Evolutionary conservation across 1,140 invertebrate genomes (phyloP).

Genomic region (Drosophila pseudoobscura): DNA sequence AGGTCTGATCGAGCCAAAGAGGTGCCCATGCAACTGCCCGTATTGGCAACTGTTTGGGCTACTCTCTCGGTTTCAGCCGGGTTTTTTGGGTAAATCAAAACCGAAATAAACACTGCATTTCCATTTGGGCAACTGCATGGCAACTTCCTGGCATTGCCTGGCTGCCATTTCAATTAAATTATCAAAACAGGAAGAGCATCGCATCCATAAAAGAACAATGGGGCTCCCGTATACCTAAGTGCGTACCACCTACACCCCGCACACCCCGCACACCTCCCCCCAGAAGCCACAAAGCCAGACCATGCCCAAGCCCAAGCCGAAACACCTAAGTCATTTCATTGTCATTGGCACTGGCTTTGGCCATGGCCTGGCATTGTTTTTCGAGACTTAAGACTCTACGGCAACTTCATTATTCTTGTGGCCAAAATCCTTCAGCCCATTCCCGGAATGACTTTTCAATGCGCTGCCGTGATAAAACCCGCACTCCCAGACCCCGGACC

Average conservation of each 20-base stretch:
- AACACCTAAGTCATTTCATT: conserved; percentile 66
- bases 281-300: conserved; percentile 9
- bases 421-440: conserved; percentile 42
- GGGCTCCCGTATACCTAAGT: conserved; percentile 56
- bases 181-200: conserved; percentile 65
- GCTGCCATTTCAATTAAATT: conserved; percentile 77
- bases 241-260: conserved; percentile 35
- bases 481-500: background rate
- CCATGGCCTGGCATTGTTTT: conserved; percentile 55
- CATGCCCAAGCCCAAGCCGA: conserved; percentile 23
- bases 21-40: too few species aligned
- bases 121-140: conserved; percentile 38
- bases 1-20: conserved; percentile 11
- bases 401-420: conserved; percentile 75
- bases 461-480: conserved; percentile 67
- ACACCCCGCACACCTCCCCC: conserved; percentile 10
- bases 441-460: conserved; percentile 74
- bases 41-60: too few species aligned
- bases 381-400: conserved; percentile 71
- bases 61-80: background rate
- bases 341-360: conserved; percentile 26
- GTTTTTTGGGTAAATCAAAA: conserved; percentile 33
- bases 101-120: conserved; percentile 61
- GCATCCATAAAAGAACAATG: conserved; percentile 47
- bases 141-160: conserved; percentile 15